These are phyloP conservation scores for Hypotaenidia okinawae DNA, from an alignment of 2,797 vertebrate species.

Conservation along the genomic window DNA sequence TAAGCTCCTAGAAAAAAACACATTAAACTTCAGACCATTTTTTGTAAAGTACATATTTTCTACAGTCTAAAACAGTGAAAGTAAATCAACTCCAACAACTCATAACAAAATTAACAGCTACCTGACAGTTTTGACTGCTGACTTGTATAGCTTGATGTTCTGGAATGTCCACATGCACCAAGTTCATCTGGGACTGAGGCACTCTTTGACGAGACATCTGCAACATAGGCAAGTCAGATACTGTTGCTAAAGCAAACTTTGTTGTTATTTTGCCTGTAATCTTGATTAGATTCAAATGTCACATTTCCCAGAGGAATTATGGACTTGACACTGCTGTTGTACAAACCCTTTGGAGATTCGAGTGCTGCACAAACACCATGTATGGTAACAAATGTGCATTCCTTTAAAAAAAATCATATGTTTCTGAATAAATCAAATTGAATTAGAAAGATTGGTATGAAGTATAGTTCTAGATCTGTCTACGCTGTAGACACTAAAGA, in stretches of 20 bases:
- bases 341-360: neutral
- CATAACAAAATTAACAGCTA: slow-evolving; percentile 60
- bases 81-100: neutral
- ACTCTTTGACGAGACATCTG: slow-evolving; percentile 89
- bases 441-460: neutral
- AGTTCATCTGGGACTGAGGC: slow-evolving; percentile 89
- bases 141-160: slow-evolving; percentile 96
- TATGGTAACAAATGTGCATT: neutral
- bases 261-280: neutral
- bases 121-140: slow-evolving; percentile 98
- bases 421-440: neutral
- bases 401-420: neutral
- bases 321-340: neutral
- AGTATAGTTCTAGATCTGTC: neutral
- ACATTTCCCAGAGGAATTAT: neutral
- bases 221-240: slow-evolving; percentile 35
- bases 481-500: neutral
- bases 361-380: neutral
- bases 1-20: neutral
- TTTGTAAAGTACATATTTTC: neutral
- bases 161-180: slow-evolving; percentile 90
- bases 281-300: neutral
- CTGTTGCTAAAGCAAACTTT: neutral
- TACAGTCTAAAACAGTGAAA: neutral
- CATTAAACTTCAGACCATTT: neutral